A percentile compares a stretch with the other conserved stretches of the same genome.
Conservation (phyloP, 1,140 invertebrate genomes). For the Cotesia vestalis region DNA sequence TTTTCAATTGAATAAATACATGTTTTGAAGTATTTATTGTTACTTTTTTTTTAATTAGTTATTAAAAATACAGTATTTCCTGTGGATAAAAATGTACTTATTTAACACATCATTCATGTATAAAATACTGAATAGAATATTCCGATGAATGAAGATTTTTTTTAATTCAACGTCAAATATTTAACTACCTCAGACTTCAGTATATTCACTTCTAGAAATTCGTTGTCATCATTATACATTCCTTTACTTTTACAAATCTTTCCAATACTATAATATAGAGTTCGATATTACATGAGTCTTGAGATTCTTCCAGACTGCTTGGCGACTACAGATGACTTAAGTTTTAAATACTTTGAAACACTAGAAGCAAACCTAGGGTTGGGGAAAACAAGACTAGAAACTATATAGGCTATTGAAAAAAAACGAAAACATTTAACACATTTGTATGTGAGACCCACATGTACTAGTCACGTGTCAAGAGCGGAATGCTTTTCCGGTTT, state of each 20-base stretch:
- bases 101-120: background rate
- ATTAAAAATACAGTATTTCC: background rate
- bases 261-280: background rate
- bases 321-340: conserved; percentile 21
- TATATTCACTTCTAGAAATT: conserved; percentile 1
- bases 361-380: background rate
- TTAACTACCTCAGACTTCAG: background rate
- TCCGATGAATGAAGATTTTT: background rate
- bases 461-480: conserved; percentile 1
- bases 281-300: background rate
- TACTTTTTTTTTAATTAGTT: background rate
- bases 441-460: background rate
- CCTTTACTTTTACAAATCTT: background rate
- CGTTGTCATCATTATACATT: conserved; percentile 20
- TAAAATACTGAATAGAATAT: background rate
- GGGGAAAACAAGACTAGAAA: background rate
- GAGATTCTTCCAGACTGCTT: conserved; percentile 32
- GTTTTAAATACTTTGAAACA: background rate
- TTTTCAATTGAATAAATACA: background rate
- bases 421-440: background rate
- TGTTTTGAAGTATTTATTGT: background rate
- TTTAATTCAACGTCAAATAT: conserved; percentile 10
- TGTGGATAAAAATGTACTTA: background rate
- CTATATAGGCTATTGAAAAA: background rate
- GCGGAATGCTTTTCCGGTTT: conserved; percentile 31